Percentiles rank a stretch among this genome's conserved stretches.
Conservation (phyloP, 2,113 vertebrate species). For the Colaptes auratus region DNA sequence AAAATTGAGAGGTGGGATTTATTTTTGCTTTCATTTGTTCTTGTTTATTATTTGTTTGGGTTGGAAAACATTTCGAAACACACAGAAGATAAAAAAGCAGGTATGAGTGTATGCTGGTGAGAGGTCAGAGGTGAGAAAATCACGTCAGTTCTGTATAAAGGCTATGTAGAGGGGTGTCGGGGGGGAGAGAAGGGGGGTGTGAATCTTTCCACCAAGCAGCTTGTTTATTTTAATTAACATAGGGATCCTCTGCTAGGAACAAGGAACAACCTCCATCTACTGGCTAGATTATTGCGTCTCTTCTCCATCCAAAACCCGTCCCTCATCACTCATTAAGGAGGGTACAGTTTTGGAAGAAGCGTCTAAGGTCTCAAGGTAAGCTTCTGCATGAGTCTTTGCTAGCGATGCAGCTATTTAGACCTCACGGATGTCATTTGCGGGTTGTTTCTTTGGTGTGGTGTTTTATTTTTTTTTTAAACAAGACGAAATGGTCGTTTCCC, state of each 20-base stretch:
- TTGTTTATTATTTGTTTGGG: not conserved
- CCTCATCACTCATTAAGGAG: constrained; percentile 60
- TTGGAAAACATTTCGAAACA: constrained; percentile 18
- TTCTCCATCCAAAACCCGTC: constrained; percentile 60
- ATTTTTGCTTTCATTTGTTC: not conserved
- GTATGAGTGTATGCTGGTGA: constrained; percentile 3
- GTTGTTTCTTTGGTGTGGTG: not conserved
- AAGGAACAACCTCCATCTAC: constrained; percentile 86
- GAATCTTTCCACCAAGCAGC: constrained; percentile 51
- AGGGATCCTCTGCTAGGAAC: constrained; percentile 72
- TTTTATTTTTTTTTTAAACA: not conserved
- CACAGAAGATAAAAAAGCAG: constrained; percentile 67
- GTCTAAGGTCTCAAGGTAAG: constrained; percentile 81
- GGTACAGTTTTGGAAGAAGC: constrained; percentile 46
- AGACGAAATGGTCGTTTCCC: not conserved
- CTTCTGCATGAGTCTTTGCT: not conserved
- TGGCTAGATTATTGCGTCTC: constrained; percentile 78
- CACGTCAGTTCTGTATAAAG: constrained; percentile 5
- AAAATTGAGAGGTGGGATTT: constrained; percentile 14
- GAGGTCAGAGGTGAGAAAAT: constrained; percentile 69
- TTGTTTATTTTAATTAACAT: constrained; percentile 88
- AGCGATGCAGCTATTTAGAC: constrained; percentile 10
- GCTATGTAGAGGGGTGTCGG: not conserved
- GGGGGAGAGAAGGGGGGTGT: not conserved
- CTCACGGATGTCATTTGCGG: not conserved